Percentiles rank a stretch among this genome's conserved stretches.
These are phyloP conservation scores for Muntiacus muntjak DNA, from an alignment of 2,113 vertebrate genomes.

Conservation along the genomic window DNA sequence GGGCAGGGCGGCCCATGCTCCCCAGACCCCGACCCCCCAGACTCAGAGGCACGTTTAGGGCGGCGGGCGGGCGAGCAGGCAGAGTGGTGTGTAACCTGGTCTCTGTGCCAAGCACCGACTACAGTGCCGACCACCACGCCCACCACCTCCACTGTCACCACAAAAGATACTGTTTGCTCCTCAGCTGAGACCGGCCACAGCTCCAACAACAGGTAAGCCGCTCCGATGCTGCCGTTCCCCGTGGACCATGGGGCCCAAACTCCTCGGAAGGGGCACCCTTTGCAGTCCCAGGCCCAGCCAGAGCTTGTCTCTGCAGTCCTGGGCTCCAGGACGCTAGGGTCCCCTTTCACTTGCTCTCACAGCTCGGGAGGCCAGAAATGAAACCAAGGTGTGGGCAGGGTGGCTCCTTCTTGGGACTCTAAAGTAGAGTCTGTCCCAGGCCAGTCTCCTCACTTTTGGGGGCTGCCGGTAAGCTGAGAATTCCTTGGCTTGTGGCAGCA, in stretches of 20 bases:
- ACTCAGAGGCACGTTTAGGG: neutral
- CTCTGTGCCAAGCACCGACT: neutral
- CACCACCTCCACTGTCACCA: neutral
- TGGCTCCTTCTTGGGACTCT: neutral
- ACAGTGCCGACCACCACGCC: neutral
- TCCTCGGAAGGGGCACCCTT: neutral
- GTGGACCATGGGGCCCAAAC: neutral
- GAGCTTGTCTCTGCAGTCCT: neutral
- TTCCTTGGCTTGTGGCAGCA: neutral
- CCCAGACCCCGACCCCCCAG: neutral
- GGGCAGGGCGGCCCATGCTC: neutral
- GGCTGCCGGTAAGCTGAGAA: fast-evolving
- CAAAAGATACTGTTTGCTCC: fast-evolving
- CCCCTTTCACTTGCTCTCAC: neutral
- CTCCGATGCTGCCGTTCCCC: fast-evolving
- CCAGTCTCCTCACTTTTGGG: neutral
- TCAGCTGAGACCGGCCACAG: fast-evolving
- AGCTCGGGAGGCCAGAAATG: neutral
- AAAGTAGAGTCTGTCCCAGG: neutral
- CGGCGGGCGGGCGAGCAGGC: neutral
- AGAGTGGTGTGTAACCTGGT: neutral
- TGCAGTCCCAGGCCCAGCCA: neutral
- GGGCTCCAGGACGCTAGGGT: neutral
- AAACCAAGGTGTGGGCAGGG: neutral
- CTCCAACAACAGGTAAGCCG: neutral